Evolutionary conservation across 2,888 invertebrate species (phyloP).

Genomic region (Macrophya annulata): DNA sequence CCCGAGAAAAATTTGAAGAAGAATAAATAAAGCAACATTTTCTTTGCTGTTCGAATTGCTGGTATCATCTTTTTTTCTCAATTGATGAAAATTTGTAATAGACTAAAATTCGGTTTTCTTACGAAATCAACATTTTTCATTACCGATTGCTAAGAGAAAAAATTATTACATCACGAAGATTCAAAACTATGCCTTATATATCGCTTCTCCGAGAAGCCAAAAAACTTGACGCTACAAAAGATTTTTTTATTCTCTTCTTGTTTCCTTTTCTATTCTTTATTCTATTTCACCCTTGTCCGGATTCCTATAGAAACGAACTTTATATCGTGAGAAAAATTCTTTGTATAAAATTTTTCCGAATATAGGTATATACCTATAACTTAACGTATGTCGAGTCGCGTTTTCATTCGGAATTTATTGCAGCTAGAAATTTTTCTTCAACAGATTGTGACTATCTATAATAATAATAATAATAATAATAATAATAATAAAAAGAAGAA

Average conservation of each 20-base stretch:
- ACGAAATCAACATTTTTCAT: not conserved
- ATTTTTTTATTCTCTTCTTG: not conserved
- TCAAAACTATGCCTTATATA: not conserved
- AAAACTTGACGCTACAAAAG: not conserved
- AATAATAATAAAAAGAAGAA: too few species aligned
- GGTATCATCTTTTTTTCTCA: not conserved
- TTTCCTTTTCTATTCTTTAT: not conserved
- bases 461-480: too few species aligned
- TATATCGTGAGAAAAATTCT: constrained; percentile 42
- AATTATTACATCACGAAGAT: not conserved
- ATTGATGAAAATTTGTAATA: too few species aligned
- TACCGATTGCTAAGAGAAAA: not conserved
- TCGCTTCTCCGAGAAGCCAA: constrained; percentile 3
- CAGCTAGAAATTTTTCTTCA: not conserved
- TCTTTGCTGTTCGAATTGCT: not conserved
- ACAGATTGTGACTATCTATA: not conserved
- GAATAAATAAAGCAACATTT: not conserved
- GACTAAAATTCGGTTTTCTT: too few species aligned
- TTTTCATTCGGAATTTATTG: not conserved
- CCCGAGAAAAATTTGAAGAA: not conserved
- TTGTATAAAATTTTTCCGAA: constrained; percentile 5
- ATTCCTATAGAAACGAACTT: constrained; percentile 32
- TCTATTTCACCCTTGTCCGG: constrained; percentile 11
- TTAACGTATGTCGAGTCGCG: not conserved
- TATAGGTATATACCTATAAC: not conserved